Evolutionary conservation across 2,113 vertebrate genomes (phyloP).

Genomic region (Sebastes fasciatus): DNA sequence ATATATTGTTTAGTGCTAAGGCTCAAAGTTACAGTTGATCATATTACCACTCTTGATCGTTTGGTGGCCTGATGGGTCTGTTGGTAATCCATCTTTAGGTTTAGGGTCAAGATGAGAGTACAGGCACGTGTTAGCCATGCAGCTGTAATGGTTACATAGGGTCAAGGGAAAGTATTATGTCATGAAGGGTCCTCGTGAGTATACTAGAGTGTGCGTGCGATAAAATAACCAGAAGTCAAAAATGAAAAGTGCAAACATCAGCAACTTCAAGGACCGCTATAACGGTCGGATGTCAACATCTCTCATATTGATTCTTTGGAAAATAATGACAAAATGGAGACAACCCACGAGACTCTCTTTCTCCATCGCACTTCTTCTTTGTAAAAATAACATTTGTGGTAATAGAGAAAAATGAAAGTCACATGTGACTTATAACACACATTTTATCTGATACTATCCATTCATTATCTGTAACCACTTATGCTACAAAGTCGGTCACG

Average conservation of each 20-base stretch:
- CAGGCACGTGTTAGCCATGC: no score
- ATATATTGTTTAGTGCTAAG: no score
- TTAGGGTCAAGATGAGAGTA: no score
- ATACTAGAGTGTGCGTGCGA: neutral
- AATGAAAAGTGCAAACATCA: slow-evolving; percentile 40
- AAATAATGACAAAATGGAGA: neutral
- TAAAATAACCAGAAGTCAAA: neutral
- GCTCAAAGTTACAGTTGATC: no score
- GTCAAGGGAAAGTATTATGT: neutral
- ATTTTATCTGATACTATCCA: neutral
- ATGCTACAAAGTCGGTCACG: neutral
- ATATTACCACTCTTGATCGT: no score
- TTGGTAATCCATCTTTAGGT: no score
- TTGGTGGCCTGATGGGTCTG: no score
- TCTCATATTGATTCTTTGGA: neutral
- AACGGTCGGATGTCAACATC: slow-evolving; percentile 17
- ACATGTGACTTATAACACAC: slow-evolving; percentile 13
- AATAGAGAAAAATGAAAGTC: neutral
- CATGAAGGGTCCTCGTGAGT: neutral
- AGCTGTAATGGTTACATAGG: no score
- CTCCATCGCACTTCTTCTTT: slow-evolving; percentile 63
- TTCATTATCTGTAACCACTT: neutral
- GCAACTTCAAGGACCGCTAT: slow-evolving; percentile 12
- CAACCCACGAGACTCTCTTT: slow-evolving; percentile 34
- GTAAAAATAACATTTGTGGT: neutral